Conservation (phyloP, 2,797 vertebrate species). For the Zenarchopterus dispar region DNA sequence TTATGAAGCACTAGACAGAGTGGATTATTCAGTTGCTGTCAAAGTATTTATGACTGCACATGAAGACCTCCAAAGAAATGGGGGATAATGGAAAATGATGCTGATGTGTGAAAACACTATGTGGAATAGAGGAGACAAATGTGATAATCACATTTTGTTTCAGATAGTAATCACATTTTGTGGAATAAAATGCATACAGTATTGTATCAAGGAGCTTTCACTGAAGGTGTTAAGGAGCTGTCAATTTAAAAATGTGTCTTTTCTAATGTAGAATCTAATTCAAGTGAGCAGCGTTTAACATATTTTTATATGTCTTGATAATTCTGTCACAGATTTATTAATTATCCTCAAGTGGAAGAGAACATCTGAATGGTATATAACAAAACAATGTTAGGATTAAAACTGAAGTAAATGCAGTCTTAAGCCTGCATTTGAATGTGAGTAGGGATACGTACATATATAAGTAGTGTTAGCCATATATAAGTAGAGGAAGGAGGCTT, state of each 20-base stretch:
- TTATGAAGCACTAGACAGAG: conserved; percentile 52
- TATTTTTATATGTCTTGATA: conserved; percentile 51
- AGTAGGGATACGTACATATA: conserved; percentile 7
- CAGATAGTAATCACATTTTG: conserved; percentile 56
- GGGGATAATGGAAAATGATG: conserved; percentile 65
- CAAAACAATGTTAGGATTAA: conserved; percentile 39
- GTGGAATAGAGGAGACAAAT: conserved; percentile 47
- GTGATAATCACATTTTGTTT: conserved; percentile 54
- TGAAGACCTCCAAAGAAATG: conserved; percentile 40
- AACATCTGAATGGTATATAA: conserved; percentile 27
- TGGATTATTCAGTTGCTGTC: conserved; percentile 73
- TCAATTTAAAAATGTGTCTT: conserved; percentile 62
- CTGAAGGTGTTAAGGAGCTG: conserved; percentile 45
- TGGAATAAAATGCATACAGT: conserved; percentile 50
- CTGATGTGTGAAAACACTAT: conserved; percentile 64
- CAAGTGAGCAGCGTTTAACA: conserved; percentile 59
- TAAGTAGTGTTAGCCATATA: not conserved
- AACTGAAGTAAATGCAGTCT: conserved; percentile 32
- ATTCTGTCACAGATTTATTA: conserved; percentile 33
- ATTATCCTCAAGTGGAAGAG: conserved; percentile 44
- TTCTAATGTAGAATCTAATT: conserved; percentile 43
- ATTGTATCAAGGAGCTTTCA: conserved; percentile 39
- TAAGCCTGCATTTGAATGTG: conserved; percentile 4
- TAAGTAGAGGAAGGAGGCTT: conserved; percentile 7
- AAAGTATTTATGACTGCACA: conserved; percentile 52